Percentiles rank a stretch among this genome's conserved stretches.
Evolutionary conservation across 2,113 vertebrate genomes (phyloP).

Genomic region (Muscicapa adusta): DNA sequence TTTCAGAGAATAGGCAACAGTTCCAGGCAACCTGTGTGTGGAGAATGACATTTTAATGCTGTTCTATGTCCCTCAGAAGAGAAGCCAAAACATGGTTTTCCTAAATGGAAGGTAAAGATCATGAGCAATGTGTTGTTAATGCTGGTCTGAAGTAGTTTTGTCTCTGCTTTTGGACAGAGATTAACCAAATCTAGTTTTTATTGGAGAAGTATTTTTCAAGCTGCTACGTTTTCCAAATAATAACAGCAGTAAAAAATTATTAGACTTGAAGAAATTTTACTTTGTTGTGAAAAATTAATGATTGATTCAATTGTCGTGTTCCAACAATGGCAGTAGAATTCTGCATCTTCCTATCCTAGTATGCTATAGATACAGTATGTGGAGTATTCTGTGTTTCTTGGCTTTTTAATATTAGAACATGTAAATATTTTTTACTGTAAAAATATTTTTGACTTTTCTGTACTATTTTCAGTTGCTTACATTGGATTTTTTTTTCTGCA

Average conservation of each 20-base stretch:
- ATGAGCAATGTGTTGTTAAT: background rate
- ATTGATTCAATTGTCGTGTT: rapidly evolving
- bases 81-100: background rate
- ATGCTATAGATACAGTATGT: rapidly evolving
- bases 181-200: background rate
- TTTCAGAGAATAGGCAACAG: background rate
- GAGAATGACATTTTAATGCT: background rate
- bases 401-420: background rate
- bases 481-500: background rate
- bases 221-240: rapidly evolving
- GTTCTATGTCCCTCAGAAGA: background rate
- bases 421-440: background rate
- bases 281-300: background rate
- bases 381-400: background rate
- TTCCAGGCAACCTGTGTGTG: background rate
- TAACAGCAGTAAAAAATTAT: background rate
- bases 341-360: background rate
- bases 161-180: background rate
- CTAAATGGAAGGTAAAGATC: background rate
- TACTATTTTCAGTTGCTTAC: background rate
- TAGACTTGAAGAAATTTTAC: rapidly evolving
- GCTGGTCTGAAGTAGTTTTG: rapidly evolving
- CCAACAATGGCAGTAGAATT: background rate
- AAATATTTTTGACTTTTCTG: background rate
- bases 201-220: background rate